Base-by-base conservation (phyloP, 2,113 vertebrate genomes). In the Phalacrocorax brasilianus region DNA sequence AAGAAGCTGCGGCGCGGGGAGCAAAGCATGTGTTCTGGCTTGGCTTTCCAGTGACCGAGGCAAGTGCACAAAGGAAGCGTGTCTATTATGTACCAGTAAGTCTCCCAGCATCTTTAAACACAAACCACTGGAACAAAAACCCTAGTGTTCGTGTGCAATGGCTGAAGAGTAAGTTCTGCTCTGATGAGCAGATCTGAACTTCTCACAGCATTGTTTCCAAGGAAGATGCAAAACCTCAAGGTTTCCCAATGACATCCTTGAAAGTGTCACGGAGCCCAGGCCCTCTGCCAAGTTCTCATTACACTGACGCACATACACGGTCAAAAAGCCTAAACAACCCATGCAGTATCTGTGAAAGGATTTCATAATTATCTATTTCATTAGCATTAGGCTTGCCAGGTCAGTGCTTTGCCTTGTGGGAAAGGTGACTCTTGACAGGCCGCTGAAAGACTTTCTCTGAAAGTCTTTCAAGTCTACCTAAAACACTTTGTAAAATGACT, bases 241-340 rank as follows among this genome's bases (percentile, higher is more conserved):
- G 44, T 66, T 86, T 89, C 86, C 79, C 72, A 88, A 21, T 1
- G 10, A 92, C 72, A 95, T 74, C 82, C 93, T 71, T 93, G 62
- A 91, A 90, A 77, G 86, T 95, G 73, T 89, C 94, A 87, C 11
- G 0, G 53, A 89, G 79, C 44, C 61, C 52, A 84, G 94, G 89
- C 85, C 33, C 61, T 71, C 83, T 56, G 88, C 93, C 94, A 97
- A 91, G 58, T 78, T 88, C 76, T 81, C 70, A 13, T 30, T 45
- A 44, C 58, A 26, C 9, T 91, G 90, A 90, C 19, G 22, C 72
- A 94, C 23, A 53, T 0, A 76, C 18, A 8, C 58, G 42, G 61
- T 8, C 33, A 7, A 83, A 93, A 93, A 94, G 44, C 58, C 85
- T 59, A 91, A 92, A 88, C 79, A 93, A 86, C 12, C 44, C 61